Percentiles rank a stretch among this genome's conserved stretches.
These are phyloP conservation scores for Glossophaga mutica DNA, from an alignment of 2,797 vertebrate species.

Conservation along the genomic window DNA sequence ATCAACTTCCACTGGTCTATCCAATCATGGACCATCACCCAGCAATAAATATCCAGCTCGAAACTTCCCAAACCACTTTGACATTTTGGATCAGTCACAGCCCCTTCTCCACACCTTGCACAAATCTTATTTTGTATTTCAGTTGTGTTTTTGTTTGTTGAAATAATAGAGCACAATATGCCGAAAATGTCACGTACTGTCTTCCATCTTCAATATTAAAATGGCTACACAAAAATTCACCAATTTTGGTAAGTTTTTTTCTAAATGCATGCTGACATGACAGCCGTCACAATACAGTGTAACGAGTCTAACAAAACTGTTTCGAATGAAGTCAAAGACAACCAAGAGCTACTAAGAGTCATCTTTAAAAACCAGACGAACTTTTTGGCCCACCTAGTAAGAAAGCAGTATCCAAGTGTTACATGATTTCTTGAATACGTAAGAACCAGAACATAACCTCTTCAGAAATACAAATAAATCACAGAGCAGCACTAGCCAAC, in stretches of 20 bases:
- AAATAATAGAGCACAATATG: neutral
- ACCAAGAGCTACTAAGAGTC: neutral
- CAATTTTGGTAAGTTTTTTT: neutral
- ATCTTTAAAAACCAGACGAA: neutral
- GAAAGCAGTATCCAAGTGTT: neutral
- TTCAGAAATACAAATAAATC: neutral
- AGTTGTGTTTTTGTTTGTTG: neutral
- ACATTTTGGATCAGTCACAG: neutral
- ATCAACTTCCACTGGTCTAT: neutral
- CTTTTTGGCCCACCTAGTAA: neutral
- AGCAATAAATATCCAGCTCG: neutral
- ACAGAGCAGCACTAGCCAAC: neutral
- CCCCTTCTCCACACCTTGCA: neutral
- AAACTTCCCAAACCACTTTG: neutral
- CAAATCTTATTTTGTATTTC: neutral
- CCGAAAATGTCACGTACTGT: neutral
- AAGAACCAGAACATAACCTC: neutral
- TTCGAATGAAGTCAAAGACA: neutral
- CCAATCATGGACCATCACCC: neutral
- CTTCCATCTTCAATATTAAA: neutral
- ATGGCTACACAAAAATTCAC: neutral
- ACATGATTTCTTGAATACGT: neutral
- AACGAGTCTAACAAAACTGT: neutral
- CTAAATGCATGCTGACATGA: neutral
- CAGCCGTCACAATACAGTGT: neutral